Percentiles rank a stretch among this genome's conserved stretches.
Evolutionary conservation across 2,888 invertebrate genomes (phyloP).

Genomic region (Hypsopygia costalis): DNA sequence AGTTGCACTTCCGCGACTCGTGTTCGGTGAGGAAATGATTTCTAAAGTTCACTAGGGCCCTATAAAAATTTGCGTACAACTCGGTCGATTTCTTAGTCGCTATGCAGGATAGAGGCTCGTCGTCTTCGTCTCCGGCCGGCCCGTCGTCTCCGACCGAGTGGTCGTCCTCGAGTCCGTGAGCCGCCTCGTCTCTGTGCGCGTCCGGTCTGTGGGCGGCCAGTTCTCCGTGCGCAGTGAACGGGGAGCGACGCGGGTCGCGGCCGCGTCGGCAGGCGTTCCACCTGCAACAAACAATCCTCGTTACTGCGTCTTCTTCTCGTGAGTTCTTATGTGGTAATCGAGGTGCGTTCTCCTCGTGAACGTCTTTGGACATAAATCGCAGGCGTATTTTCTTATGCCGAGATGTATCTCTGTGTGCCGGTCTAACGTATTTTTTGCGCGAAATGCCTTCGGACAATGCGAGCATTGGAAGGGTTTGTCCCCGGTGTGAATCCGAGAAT

Average conservation of each 20-base stretch:
- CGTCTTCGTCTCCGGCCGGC: conserved; percentile 32
- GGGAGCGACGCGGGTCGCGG: conserved; percentile 1
- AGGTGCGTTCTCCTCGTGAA: conserved; percentile 61
- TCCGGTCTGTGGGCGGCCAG: background rate
- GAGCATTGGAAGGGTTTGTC: conserved; percentile 64
- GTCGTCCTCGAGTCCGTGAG: background rate
- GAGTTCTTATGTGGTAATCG: conserved; percentile 53
- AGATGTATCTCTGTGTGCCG: conserved; percentile 53
- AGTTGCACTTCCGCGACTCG: conserved; percentile 15
- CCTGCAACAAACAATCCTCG: conserved; percentile 61
- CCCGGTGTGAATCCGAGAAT: conserved; percentile 65
- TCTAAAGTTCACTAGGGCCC: conserved; percentile 50
- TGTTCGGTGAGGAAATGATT: conserved; percentile 47
- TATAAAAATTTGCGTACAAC: conserved; percentile 44
- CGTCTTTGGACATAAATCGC: conserved; percentile 46
- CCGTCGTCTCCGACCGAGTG: conserved; percentile 5
- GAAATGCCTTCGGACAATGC: conserved; percentile 54
- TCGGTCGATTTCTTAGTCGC: conserved; percentile 29
- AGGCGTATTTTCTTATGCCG: conserved; percentile 45
- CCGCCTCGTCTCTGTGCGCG: background rate
- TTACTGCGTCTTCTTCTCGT: conserved; percentile 40
- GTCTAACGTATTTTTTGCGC: conserved; percentile 46
- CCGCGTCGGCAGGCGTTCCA: conserved; percentile 18
- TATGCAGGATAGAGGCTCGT: conserved; percentile 43
- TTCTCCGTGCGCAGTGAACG: background rate